phyloP scores from a whole-genome alignment of 2,888 invertebrate species.

The Lapara coniferarum region DNA sequence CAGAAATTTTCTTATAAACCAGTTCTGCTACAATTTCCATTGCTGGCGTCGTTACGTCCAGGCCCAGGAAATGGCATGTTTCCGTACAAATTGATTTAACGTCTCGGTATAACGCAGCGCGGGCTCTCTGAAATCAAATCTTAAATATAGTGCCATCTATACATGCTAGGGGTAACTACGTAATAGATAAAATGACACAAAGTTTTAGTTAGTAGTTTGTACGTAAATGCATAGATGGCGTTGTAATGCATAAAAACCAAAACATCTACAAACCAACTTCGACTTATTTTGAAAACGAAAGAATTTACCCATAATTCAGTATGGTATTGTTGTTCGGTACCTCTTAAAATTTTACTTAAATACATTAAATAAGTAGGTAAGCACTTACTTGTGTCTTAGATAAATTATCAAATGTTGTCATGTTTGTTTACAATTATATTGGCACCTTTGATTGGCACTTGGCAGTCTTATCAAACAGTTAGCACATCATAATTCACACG shows the following conservation, averaged over 20 bases:
- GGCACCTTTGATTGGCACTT: too few relatives aligned
- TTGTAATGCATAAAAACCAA: background rate
- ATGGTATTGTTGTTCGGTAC: too few relatives aligned
- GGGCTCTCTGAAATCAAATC: conserved; percentile 77
- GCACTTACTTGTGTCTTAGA: conserved; percentile 56
- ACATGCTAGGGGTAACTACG: conserved; percentile 11
- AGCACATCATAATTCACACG: too few relatives aligned
- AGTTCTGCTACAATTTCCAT: conserved; percentile 85
- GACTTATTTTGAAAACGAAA: background rate
- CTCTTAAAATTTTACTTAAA: too few relatives aligned
- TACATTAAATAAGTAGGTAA: too few relatives aligned
- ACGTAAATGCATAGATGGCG: conserved; percentile 12
- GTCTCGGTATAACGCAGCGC: conserved; percentile 82
- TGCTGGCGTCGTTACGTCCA: conserved; percentile 80
- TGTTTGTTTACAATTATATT: background rate
- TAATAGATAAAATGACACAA: background rate
- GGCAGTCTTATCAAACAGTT: too few relatives aligned
- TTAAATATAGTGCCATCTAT: conserved; percentile 46
- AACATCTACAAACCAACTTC: background rate
- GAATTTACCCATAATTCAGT: too few relatives aligned
- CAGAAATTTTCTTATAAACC: conserved; percentile 80
- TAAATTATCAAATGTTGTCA: conserved; percentile 60
- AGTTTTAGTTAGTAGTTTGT: background rate
- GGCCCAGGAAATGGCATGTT: conserved; percentile 73
- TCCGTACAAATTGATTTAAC: conserved; percentile 82